Percentiles rank a stretch among this genome's conserved stretches.
phyloP scores from a whole-genome alignment of 2,797 vertebrate genomes.

The Vespertilio murinus region DNA sequence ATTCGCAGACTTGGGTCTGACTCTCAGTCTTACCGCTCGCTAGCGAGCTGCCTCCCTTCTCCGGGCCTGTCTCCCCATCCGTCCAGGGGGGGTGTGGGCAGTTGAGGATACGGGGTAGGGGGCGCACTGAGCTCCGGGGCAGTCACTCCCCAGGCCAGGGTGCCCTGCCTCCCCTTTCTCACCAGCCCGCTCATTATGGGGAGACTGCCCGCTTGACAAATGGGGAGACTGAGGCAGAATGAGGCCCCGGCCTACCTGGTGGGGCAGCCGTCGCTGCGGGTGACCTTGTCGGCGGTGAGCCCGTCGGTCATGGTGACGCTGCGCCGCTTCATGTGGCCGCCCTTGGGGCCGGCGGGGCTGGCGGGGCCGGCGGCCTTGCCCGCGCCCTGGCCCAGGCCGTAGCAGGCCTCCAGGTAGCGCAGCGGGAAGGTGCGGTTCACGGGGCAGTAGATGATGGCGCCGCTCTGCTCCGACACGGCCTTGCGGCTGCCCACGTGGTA shows the following conservation, averaged over 20 bases:
- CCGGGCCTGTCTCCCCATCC: neutral
- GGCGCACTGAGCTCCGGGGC: neutral
- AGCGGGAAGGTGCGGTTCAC: conserved; percentile 96
- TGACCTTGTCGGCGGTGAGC: conserved; percentile 94
- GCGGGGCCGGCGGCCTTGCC: conserved; percentile 87
- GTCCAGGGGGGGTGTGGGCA: neutral
- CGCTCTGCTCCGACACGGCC: conserved; percentile 91
- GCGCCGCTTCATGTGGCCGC: conserved; percentile 95
- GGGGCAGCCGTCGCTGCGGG: conserved; percentile 86
- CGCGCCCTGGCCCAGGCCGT: conserved; percentile 87
- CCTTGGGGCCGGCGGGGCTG: conserved; percentile 91
- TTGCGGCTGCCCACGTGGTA: conserved; percentile 94
- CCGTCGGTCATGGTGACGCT: conserved; percentile 98
- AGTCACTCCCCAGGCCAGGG: neutral
- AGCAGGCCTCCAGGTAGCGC: conserved; percentile 98
- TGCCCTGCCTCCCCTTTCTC: neutral
- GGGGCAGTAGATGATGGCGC: conserved; percentile 94
- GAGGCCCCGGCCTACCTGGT: conserved; percentile 88
- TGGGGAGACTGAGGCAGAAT: neutral
- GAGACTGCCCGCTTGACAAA: neutral
- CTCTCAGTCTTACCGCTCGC: neutral
- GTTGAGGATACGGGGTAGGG: neutral
- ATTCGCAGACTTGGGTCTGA: neutral
- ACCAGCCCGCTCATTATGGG: neutral
- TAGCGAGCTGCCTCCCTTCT: neutral